Percentiles rank a stretch among this genome's conserved stretches.
These are phyloP conservation scores for Sturnus vulgaris DNA, from an alignment of 2,113 vertebrate genomes.

Conservation along the genomic window DNA sequence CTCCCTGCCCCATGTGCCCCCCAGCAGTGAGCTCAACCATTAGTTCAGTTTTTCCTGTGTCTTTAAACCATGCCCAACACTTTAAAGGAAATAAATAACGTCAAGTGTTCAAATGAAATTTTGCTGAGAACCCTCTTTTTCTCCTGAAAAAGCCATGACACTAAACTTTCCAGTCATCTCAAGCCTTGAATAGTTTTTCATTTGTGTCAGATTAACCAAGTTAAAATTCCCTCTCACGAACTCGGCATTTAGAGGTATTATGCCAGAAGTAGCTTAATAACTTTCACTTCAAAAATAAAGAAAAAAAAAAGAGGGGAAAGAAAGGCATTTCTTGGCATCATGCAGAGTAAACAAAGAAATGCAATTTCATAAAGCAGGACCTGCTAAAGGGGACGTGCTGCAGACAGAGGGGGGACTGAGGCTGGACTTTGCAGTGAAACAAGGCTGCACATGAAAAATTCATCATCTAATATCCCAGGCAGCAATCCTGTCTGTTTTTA, in stretches of 20 bases:
- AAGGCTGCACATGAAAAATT: not conserved
- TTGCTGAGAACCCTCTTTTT: not conserved
- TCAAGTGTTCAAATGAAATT: constrained; percentile 2
- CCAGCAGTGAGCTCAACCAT: not conserved
- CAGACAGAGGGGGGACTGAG: not conserved
- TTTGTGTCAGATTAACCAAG: constrained; percentile 58
- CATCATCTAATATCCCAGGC: not conserved
- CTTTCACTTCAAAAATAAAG: not conserved
- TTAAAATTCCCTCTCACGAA: constrained; percentile 58
- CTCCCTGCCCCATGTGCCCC: not conserved
- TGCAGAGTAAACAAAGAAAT: constrained; percentile 8
- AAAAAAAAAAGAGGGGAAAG: not conserved
- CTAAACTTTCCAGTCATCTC: constrained; percentile 46
- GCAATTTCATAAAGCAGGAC: not conserved
- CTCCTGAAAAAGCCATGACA: not conserved
- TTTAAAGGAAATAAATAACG: constrained; percentile 19
- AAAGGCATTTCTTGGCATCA: not conserved
- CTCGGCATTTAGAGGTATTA: constrained; percentile 49
- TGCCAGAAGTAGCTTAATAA: constrained; percentile 37
- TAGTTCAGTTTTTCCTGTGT: not conserved
- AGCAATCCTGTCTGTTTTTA: not conserved
- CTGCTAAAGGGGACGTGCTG: not conserved
- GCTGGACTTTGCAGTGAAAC: not conserved
- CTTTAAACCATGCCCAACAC: not conserved
- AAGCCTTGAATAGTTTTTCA: constrained; percentile 48